Base-by-base conservation (phyloP, 2,888 invertebrate genomes). In the Prosopocoilus inquinatus region DNA sequence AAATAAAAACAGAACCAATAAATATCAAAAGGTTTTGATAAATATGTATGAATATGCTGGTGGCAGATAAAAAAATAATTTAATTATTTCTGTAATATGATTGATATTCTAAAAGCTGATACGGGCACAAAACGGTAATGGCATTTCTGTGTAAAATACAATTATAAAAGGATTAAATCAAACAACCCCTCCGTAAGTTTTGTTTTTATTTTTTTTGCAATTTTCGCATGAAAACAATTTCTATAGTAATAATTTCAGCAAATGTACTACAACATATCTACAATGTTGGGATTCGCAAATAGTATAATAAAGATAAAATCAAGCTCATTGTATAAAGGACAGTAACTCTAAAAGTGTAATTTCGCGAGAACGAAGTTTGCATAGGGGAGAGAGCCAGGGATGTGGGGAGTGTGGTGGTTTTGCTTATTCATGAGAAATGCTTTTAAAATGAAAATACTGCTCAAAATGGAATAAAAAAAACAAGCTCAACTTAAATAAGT, bases 361-460 rank as follows among this genome's bases (percentile, higher is more conserved):
- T 70, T 71, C 70, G 67, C 64, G 67, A 70, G 67, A 68, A 67
- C 68, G 64, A 67, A 67, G 70, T 71, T 70, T 71, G 67, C 69
- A 68, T 67, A 69, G 68, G 69, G 66, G 66, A 59, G 47, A 13
- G 11, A 35, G 36, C 16, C 54, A 60, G 57, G 65, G 62, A 55
- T 63, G 56, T 57, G 51, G 63, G 64, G 64, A 63, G 65, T 67
- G 65, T 62, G 66, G 69, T 63, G 69, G 69, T 71, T 75, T 72
- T 71, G 73, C 72, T 74, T 75, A 75, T 75, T 75, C 73, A 74
- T 74, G 73, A 73, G 72, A 70, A 73, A 72, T 72, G 72, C 72
- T 73, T 74, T 72, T 72, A 70, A 72, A 73, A 72, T 72, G 72
- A 72, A 73, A 73, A 73, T 72, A 70, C 71, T 69, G 70, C 70